Base-by-base conservation (phyloP, 2,797 vertebrate species). In the Pangasius sanitwongsei region DNA sequence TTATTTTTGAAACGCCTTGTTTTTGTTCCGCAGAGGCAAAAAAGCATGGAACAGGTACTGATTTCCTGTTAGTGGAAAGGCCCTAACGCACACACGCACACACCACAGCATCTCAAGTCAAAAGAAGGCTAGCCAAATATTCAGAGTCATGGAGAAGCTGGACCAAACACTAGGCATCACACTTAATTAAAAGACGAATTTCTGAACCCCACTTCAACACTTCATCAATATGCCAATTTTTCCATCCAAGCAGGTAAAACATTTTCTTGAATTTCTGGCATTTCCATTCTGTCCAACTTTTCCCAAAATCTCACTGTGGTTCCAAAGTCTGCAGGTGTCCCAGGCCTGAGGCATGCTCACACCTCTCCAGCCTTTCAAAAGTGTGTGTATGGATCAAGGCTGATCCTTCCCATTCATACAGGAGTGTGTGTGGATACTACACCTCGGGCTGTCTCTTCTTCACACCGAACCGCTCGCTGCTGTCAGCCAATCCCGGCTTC, bases 401-500 rank as follows among this genome's bases (percentile, higher is more conserved):
- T 37, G 65, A 70, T 25, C n/a, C 83, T 70, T 85, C 65, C 12
- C 31, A 55, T 85, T 85, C 83, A 70, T 85, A 70, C 48, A 18
- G 7, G 15, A 86, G 69, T n/a, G 69, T n/a, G 82, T 89, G 80
- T 53, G 83, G 65, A 85, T 25, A 48, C 55, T 6, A 31, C 63
- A 84, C 69, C 69, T 69, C 82, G 37, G 83, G 65, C 65, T 53
- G 37, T 34, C 59, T 57, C 48, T 53, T 50, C 89, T 65, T 88
- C 48, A 72, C 86, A 88, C 16, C 15, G 8, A 85, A 41, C 57
- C 16, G 16, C 75, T 86, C 65, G 12, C 31, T 77, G 25, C 83
- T 34, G 48, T 86, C 83, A 34, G 70, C 84, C 88, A 86, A 89
- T 89, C 88, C 77, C 18, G 31, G 77, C 50, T 70, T 34, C 28